phyloP scores from a whole-genome alignment of 2,888 invertebrate genomes.

The Pyrocoelia pectoralis region DNA sequence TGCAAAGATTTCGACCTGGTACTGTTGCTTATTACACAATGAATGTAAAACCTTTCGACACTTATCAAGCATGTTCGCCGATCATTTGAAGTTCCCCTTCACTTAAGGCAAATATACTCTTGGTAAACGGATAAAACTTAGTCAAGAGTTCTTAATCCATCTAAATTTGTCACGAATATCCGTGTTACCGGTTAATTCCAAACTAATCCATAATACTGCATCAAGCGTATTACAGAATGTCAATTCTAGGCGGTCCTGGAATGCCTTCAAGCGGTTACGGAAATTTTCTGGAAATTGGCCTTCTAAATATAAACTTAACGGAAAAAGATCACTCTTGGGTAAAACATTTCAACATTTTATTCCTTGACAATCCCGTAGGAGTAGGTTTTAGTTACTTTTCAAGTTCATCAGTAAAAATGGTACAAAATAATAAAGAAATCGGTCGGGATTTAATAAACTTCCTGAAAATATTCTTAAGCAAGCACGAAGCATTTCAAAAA shows the following conservation, averaged over 20 bases:
- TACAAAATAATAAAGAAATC: conserved; percentile 69
- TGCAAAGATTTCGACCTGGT: too few relatives aligned
- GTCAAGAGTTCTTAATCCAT: conserved; percentile 32
- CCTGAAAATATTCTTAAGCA: conserved; percentile 72
- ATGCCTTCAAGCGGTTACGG: conserved; percentile 61
- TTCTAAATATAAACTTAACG: conserved; percentile 61
- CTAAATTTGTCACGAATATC: conserved; percentile 34
- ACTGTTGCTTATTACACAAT: too few relatives aligned
- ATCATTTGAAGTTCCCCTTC: neutral
- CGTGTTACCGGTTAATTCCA: conserved; percentile 25
- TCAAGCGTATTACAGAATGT: conserved; percentile 30
- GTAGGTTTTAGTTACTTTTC: conserved; percentile 83
- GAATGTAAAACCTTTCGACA: neutral
- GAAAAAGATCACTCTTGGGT: conserved; percentile 67
- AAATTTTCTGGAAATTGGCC: conserved; percentile 68
- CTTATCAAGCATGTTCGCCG: neutral
- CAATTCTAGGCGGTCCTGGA: conserved; percentile 54
- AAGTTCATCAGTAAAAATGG: conserved; percentile 61
- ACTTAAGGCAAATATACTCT: conserved; percentile 13
- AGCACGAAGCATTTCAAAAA: conserved; percentile 73
- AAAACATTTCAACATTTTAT: conserved; percentile 72
- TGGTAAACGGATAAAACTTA: conserved; percentile 29
- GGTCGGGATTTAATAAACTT: conserved; percentile 79
- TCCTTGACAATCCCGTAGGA: conserved; percentile 92
- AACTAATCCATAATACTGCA: conserved; percentile 29